Conservation (phyloP, 2,888 invertebrate genomes). For the Bombyx huttoni region DNA sequence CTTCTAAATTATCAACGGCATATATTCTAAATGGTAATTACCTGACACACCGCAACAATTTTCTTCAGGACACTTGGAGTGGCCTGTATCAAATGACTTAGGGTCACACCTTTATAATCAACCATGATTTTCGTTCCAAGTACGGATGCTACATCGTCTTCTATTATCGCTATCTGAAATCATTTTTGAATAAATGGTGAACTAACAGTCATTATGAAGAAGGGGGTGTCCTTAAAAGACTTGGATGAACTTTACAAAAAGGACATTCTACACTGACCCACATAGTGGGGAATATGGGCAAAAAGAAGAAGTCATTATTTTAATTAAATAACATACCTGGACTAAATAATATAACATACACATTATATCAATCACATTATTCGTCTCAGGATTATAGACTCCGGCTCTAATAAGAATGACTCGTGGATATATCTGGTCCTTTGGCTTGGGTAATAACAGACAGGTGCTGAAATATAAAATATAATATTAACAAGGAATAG, state of each 20-base stretch:
- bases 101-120: slow-evolving; percentile 52
- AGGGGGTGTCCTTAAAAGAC: too few relatives aligned
- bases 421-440: slow-evolving; percentile 46
- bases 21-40: slow-evolving; percentile 9
- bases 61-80: slow-evolving; percentile 74
- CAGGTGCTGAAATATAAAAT: slow-evolving; percentile 36
- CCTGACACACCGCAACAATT: slow-evolving; percentile 56
- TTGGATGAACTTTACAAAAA: too few relatives aligned
- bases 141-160: slow-evolving; percentile 73
- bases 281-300: neutral
- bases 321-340: slow-evolving; percentile 28
- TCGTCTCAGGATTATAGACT: slow-evolving; percentile 57
- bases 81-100: slow-evolving; percentile 72
- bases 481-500: too few relatives aligned
- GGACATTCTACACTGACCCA: too few relatives aligned
- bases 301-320: neutral
- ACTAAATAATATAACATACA: slow-evolving; percentile 60
- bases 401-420: slow-evolving; percentile 73
- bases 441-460: slow-evolving; percentile 46
- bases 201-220: too few relatives aligned
- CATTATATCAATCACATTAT: slow-evolving; percentile 66
- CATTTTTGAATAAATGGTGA: too few relatives aligned
- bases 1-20: neutral
- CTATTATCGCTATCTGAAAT: slow-evolving; percentile 68
- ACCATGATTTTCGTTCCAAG: slow-evolving; percentile 58